Evolutionary conservation across 2,888 invertebrate genomes (phyloP).

Genomic region (Philonicus albiceps): DNA sequence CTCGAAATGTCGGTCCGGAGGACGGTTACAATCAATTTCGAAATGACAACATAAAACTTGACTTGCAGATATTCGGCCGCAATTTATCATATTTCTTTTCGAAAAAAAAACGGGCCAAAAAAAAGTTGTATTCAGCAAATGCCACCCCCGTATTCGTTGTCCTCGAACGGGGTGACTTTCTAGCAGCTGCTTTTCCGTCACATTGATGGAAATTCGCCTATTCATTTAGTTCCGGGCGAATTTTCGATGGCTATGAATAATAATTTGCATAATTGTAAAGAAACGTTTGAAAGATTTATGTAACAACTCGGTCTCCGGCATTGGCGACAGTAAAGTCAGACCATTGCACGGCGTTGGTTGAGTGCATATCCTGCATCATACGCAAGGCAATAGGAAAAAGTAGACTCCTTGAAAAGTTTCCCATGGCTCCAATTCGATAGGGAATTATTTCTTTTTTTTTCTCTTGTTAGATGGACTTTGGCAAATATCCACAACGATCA

Average conservation of each 20-base stretch:
- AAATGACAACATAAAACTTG: slow-evolving; percentile 6
- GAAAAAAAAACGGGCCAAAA: background rate
- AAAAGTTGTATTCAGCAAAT: background rate
- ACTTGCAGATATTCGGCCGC: background rate
- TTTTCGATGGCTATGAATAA: background rate
- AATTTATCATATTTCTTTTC: background rate
- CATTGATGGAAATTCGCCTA: slow-evolving; percentile 3
- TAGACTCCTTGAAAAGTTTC: background rate
- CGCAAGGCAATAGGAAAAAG: background rate
- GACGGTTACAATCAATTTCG: slow-evolving; percentile 19
- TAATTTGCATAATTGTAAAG: slow-evolving; percentile 11
- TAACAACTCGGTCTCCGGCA: background rate
- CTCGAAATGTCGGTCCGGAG: background rate
- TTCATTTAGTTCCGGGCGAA: background rate
- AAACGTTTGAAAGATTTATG: background rate
- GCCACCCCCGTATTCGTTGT: background rate
- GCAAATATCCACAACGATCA: slow-evolving; percentile 1
- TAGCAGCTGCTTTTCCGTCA: background rate
- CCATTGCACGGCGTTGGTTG: background rate
- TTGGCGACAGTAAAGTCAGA: slow-evolving; percentile 19
- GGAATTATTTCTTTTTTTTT: background rate
- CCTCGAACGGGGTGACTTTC: background rate
- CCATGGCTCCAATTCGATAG: background rate
- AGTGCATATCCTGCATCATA: background rate
- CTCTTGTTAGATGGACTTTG: background rate